Evolutionary conservation across 1,140 invertebrate genomes (phyloP), one percentile per base, ranked within the genome.

Genomic region (Aplysia californica): DNA sequence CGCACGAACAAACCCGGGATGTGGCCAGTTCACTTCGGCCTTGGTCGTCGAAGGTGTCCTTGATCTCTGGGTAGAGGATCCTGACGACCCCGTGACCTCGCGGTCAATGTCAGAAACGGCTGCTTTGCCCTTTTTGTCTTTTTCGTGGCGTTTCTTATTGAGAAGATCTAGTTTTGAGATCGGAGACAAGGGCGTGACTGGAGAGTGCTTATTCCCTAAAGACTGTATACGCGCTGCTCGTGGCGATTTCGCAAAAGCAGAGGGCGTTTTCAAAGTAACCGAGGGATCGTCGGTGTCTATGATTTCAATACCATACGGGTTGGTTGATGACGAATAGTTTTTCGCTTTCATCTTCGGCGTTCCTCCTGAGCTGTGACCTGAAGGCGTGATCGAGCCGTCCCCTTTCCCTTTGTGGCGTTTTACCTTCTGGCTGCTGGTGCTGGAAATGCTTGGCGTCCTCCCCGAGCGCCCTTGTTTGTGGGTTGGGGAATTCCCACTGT

Each of bases 81-180:
- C 70, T 2, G 73, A 80, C 33, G 82, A 82, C 29, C 82, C 82
- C 64, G 81, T 84, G 21, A 84, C 79, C 18, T 80, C 74, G 36
- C 82, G 58, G 18, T 82, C 78, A 26, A 56, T 26, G 0, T 80
- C 67, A n/a, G 50, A 26, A 26, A 29, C 56, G n/a, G 35, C 67
- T 0, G 23, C 58, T 5, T 55, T 50, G 36, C 64, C 72, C 59
- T 58, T 78, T 41, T 75, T 76, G n/a, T n/a, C n/a, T n/a, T n/a
- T n/a, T 29, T 80, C 83, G 31, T 82, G 77, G 50, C 83, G 66
- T 75, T 81, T 83, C 38, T 76, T 65, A 10, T 78, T 81, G n/a
- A 86, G 71, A 56, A 83, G 65, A 65, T 83, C 84, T 50, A 82
- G 81, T 75, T 86, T 85, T 66, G 82, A 83, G 26, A 78, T 58